Evolutionary conservation across 1,140 invertebrate genomes (phyloP).

Genomic region (Brevipalpus yothersi): DNA sequence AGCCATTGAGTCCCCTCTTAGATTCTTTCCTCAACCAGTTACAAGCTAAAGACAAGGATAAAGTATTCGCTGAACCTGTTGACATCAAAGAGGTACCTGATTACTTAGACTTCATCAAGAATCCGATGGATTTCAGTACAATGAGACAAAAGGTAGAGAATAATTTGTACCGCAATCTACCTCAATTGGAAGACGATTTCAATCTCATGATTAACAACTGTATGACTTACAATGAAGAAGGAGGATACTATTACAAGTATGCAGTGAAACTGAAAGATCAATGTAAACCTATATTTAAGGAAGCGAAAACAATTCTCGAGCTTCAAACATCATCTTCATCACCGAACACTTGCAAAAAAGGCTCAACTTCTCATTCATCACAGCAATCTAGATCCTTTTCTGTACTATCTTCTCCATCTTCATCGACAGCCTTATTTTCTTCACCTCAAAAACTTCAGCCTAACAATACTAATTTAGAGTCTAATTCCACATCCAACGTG

Average conservation of each 20-base stretch:
- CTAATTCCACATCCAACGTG: too few species aligned
- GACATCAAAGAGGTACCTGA: slow-evolving; percentile 65
- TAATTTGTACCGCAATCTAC: slow-evolving; percentile 46
- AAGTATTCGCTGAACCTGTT: slow-evolving; percentile 80
- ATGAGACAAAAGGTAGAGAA: slow-evolving; percentile 55
- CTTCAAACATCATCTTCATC: not conserved
- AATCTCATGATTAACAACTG: slow-evolving; percentile 84
- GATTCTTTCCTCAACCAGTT: slow-evolving; percentile 40
- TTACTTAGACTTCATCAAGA: slow-evolving; percentile 67
- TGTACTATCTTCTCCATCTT: too few species aligned
- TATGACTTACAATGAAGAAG: slow-evolving; percentile 75
- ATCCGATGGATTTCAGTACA: slow-evolving; percentile 87
- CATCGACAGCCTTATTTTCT: too few species aligned
- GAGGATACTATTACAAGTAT: slow-evolving; percentile 52
- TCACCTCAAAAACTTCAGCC: too few species aligned
- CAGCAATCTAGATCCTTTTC: too few species aligned
- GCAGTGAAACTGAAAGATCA: slow-evolving; percentile 60
- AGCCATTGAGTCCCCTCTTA: slow-evolving; percentile 49
- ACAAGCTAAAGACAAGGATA: slow-evolving; percentile 47
- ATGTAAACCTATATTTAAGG: slow-evolving; percentile 13
- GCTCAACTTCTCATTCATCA: not conserved
- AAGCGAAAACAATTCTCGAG: slow-evolving; percentile 27
- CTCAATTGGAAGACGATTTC: slow-evolving; percentile 65
- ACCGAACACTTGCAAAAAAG: not conserved
- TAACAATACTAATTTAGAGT: too few species aligned